These are phyloP conservation scores for Vulpes lagopus DNA, from an alignment of 2,113 vertebrate genomes.

Conservation along the genomic window DNA sequence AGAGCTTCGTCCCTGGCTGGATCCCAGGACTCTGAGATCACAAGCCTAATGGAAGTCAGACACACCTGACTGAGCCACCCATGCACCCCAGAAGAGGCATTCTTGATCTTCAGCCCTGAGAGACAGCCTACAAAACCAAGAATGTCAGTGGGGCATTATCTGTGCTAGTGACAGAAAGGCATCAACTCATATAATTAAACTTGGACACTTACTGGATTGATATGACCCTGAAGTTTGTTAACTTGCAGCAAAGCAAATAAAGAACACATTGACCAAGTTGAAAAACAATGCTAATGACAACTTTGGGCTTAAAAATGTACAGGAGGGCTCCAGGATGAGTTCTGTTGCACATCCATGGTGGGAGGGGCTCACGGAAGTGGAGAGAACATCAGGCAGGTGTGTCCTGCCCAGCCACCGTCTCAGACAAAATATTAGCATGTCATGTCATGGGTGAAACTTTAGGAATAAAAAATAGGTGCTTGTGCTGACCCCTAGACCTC, in stretches of 20 bases:
- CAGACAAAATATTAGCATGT: background rate
- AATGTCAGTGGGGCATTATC: background rate
- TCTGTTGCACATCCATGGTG: background rate
- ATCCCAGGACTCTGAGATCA: background rate
- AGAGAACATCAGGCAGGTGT: background rate
- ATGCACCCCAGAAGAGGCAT: background rate
- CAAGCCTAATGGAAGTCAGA: background rate
- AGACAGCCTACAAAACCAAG: background rate
- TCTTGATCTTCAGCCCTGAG: background rate
- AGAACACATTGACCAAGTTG: background rate
- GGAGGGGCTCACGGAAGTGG: background rate
- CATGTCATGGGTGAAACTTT: background rate
- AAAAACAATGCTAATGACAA: background rate
- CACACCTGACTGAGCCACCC: background rate
- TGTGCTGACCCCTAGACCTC: background rate
- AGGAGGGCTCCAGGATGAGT: background rate
- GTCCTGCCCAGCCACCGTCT: background rate
- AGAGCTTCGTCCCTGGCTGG: background rate
- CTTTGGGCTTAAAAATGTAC: background rate
- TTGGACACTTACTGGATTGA: background rate
- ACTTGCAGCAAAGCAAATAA: background rate
- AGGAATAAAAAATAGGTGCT: background rate
- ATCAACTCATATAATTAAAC: background rate
- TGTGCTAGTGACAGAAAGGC: background rate
- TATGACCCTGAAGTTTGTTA: background rate